A percentile compares a stretch with the other conserved stretches of the same genome.
Conservation (phyloP, 2,113 vertebrate species). For the Rhynchopsitta pachyrhyncha region DNA sequence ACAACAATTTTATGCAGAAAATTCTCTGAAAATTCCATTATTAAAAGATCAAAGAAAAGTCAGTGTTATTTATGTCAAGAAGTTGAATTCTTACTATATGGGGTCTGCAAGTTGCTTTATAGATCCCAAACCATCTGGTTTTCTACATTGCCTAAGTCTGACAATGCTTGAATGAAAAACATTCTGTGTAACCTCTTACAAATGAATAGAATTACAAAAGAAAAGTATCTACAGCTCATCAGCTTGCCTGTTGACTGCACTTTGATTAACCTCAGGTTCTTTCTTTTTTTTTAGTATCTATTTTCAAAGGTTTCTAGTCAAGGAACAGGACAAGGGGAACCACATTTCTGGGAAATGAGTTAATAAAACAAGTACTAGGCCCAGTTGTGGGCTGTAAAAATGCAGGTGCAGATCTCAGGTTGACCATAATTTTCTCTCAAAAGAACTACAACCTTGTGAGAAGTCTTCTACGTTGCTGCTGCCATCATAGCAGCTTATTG, state of each 20-base stretch:
- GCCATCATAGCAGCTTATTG: neutral
- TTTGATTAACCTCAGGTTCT: neutral
- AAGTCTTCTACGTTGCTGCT: neutral
- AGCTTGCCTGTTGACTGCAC: neutral
- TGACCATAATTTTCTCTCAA: neutral
- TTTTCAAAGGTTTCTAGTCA: neutral
- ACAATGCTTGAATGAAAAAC: neutral
- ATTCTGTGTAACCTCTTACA: neutral
- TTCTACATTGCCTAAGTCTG: neutral
- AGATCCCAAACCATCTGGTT: neutral
- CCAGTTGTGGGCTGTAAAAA: neutral
- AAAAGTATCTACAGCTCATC: neutral
- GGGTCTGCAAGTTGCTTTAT: neutral
- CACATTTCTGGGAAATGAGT: neutral
- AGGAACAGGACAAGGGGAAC: neutral
- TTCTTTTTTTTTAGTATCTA: neutral
- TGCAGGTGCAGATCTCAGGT: neutral
- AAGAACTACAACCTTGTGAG: neutral
- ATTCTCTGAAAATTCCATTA: slow-evolving; percentile 27
- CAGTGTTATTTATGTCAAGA: neutral
- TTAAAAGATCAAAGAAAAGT: slow-evolving; percentile 26
- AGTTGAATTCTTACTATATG: neutral
- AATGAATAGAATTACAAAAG: neutral
- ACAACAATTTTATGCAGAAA: slow-evolving; percentile 21
- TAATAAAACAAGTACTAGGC: neutral